Evolutionary conservation across 2,888 invertebrate species (phyloP).

Genomic region (Hirtodrosophila histrioides): DNA sequence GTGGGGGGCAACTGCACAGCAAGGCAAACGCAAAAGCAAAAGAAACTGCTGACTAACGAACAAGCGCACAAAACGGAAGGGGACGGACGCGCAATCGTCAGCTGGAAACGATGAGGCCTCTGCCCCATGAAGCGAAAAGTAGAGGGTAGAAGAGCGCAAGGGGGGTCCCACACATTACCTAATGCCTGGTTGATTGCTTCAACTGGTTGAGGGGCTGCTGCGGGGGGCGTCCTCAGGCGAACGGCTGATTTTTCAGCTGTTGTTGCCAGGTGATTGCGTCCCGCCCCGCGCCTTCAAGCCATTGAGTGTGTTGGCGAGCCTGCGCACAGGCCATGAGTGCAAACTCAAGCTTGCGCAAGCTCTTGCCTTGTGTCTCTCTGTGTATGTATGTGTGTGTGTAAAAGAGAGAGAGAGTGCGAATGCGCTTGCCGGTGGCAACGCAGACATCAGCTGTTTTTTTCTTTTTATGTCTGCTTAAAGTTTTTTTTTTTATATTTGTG

Average conservation of each 20-base stretch:
- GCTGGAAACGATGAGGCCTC: slow-evolving; percentile 62
- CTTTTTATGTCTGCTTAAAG: slow-evolving; percentile 37
- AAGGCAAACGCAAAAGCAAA: slow-evolving; percentile 44
- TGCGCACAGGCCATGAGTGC: slow-evolving; percentile 60
- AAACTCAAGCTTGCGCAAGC: slow-evolving; percentile 44
- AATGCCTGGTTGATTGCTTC: slow-evolving; percentile 36
- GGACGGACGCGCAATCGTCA: slow-evolving; percentile 51
- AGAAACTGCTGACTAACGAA: slow-evolving; percentile 71
- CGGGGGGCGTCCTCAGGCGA: slow-evolving; percentile 40
- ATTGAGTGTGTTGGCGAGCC: slow-evolving; percentile 58
- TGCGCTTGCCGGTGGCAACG: slow-evolving; percentile 50
- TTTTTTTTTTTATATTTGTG: slow-evolving; percentile 39
- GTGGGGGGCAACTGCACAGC: slow-evolving; percentile 44
- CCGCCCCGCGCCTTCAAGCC: slow-evolving; percentile 46
- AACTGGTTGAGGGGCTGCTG: not conserved
- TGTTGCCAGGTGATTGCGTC: slow-evolving; percentile 80
- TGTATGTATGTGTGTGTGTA: not conserved
- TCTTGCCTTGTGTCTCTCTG: slow-evolving; percentile 6
- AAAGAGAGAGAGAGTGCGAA: slow-evolving; percentile 31
- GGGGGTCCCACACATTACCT: slow-evolving; percentile 50
- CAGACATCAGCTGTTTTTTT: slow-evolving; percentile 75
- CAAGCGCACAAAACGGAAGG: slow-evolving; percentile 26
- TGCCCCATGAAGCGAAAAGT: slow-evolving; percentile 48
- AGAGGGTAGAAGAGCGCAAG: slow-evolving; percentile 10
- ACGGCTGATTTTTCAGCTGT: slow-evolving; percentile 84